Conservation (phyloP, 2,113 vertebrate species). For the Genyomyrus donnyi region DNA sequence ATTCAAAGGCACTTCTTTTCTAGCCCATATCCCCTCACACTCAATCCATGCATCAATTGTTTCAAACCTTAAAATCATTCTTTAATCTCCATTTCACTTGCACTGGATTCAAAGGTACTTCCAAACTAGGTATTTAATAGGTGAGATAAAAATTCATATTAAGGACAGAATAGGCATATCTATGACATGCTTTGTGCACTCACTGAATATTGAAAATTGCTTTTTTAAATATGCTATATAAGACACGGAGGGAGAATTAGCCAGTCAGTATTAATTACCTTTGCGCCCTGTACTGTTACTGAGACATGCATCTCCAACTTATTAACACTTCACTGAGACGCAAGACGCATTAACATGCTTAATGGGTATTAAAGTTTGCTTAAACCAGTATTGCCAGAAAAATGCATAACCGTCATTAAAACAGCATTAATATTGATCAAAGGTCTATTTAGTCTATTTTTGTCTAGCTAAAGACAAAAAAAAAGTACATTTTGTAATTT, state of each 20-base stretch:
- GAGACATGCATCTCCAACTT: background rate
- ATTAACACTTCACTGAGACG: background rate
- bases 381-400: background rate
- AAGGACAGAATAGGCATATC: background rate
- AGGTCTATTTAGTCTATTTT: background rate
- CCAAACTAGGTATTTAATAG: background rate
- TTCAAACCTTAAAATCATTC: background rate
- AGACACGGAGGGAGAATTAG: background rate
- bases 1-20: background rate
- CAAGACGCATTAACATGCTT: background rate
- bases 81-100: background rate
- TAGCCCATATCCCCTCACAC: background rate
- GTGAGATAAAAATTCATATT: background rate
- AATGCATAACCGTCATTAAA: background rate
- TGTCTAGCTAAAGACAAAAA: background rate
- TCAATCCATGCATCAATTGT: background rate
- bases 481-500: background rate
- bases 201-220: background rate
- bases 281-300: background rate
- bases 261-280: background rate
- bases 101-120: background rate
- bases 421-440: background rate
- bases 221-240: background rate
- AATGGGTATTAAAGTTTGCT: background rate
- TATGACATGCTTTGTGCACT: background rate